Conservation (phyloP, 2,888 invertebrate genomes). For the Pristionchus japonicus region DNA sequence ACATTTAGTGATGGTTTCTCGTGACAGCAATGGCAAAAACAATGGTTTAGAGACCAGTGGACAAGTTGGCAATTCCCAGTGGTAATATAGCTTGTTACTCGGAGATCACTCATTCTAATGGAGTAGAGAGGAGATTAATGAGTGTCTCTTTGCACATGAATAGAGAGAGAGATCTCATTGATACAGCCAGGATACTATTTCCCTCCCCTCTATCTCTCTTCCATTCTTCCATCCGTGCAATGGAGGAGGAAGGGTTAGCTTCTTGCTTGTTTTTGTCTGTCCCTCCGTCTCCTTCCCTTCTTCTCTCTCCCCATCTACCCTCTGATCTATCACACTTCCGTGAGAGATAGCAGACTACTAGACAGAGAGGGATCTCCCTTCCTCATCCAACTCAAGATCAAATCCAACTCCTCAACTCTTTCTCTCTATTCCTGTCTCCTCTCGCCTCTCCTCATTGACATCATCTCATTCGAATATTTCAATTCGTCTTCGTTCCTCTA, state of each 20-base stretch:
- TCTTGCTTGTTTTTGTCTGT: background rate
- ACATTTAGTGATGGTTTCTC: background rate
- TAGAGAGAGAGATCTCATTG: too few relatives aligned
- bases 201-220: background rate
- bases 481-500: background rate
- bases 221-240: background rate
- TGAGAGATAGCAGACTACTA: background rate
- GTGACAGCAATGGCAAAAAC: background rate
- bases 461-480: background rate
- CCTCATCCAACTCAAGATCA: too few relatives aligned
- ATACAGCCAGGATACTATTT: background rate
- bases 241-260: background rate
- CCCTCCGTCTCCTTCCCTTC: too few relatives aligned
- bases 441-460: background rate
- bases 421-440: background rate
- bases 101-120: background rate
- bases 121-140: background rate
- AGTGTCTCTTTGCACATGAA: background rate
- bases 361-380: background rate
- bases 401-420: background rate
- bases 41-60: background rate
- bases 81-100: background rate
- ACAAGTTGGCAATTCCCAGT: background rate
- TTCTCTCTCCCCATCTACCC: background rate
- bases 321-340: background rate